Conservation (phyloP, 2,888 invertebrate genomes). For the Drosophila pegasa region DNA sequence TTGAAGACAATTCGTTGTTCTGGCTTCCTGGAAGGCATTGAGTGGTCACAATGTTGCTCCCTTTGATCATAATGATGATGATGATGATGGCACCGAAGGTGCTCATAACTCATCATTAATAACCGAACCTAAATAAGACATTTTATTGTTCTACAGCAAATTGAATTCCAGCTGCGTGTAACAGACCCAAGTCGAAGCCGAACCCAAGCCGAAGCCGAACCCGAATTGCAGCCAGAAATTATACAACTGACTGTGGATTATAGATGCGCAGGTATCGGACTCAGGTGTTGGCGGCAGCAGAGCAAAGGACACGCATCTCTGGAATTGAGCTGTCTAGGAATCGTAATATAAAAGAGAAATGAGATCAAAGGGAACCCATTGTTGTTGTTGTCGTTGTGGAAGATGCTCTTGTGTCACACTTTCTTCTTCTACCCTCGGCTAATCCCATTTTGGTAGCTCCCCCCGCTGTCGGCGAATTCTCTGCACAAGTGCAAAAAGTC, state of each 20-base stretch:
- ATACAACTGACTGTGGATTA: conserved; percentile 50
- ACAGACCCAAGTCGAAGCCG: conserved; percentile 14
- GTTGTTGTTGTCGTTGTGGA: conserved; percentile 28
- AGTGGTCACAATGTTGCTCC: conserved; percentile 41
- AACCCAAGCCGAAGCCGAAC: background rate
- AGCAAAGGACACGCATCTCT: conserved; percentile 48
- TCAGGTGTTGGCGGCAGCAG: conserved; percentile 58
- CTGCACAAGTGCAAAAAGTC: conserved; percentile 73
- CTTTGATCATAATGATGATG: conserved; percentile 29
- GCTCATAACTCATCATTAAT: conserved; percentile 82
- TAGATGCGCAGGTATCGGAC: conserved; percentile 60
- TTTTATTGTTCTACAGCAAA: conserved; percentile 75
- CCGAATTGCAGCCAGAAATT: conserved; percentile 26
- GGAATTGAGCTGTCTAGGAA: conserved; percentile 32
- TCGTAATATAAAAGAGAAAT: conserved; percentile 26
- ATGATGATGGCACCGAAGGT: conserved; percentile 57
- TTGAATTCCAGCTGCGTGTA: conserved; percentile 77
- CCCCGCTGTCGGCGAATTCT: conserved; percentile 16
- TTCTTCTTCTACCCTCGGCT: conserved; percentile 32
- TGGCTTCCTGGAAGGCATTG: conserved; percentile 58
- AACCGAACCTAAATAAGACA: conserved; percentile 78
- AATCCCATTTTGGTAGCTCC: conserved; percentile 40
- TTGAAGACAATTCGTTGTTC: conserved; percentile 48
- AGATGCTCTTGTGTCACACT: conserved; percentile 57
- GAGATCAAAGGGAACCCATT: conserved; percentile 54